Evolutionary conservation across 2,888 invertebrate genomes (phyloP), one percentile per base, ranked within the genome.

Genomic region (Timema cristinae): DNA sequence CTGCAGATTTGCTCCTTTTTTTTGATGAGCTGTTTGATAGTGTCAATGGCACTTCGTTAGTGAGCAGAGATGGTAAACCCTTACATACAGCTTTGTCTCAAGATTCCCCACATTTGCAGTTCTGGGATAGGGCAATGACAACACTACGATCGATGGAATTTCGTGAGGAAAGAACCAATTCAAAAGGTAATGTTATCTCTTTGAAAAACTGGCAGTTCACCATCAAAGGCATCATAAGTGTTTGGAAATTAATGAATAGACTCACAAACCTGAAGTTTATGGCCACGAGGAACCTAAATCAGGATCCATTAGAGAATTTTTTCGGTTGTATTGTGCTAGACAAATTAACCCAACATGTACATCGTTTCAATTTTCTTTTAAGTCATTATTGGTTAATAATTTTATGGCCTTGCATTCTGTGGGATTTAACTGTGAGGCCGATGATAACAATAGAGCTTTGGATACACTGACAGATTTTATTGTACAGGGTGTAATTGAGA

Each of bases 11-110:
- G 10, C 48, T 63, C 10, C 63, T 63, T 15, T 63, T 63, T 7
- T 63, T 63, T 63, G 63, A 63, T 32, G 63, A 63, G 13, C 32
- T 63, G 7, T 63, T 63, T 63, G 63, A 63, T 48, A 63, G 63
- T 32, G 9, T 15, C 0, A 63, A n/a, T 63, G 63, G 63, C 48
- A 48, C 48, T 63, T 63, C 32, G 8, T 9, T 63, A 10, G 32
- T 11, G 47, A 63, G 48, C 63, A 16, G 11, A 13, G 16, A 6
- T 16, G 63, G 63, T 48, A 63, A 63, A 13, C 48, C 48, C 47
- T 63, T 47, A 32, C 32, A 16, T 47, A 63, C 63, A 63, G 16
- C 63, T 15, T 63, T 63, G 11, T 47, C 10, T 15, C 32, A 16
- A 13, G 10, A 8, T 63, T 63, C 63, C 9, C 63, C 10, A 9